Conservation (phyloP, 2,113 vertebrate species). For the Rhegmatorhina hoffmannsi region DNA sequence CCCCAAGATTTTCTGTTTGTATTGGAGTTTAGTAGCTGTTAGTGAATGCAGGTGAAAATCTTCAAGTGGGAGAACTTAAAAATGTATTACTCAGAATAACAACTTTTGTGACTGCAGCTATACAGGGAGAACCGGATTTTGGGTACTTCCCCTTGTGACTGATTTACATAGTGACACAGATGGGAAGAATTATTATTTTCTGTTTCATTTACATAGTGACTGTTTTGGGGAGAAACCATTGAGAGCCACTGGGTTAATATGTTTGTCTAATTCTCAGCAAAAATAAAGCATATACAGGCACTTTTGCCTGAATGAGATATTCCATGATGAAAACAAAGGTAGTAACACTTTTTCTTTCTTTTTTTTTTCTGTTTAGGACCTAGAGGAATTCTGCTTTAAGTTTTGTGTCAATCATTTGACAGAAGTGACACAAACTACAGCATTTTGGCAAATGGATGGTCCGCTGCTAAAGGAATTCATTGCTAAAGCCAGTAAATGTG, state of each 20-base stretch:
- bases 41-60: not conserved
- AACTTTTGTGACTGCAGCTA: not conserved
- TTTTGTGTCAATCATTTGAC: constrained; percentile 99
- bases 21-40: not conserved
- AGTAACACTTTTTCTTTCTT: constrained; percentile 34
- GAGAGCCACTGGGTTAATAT: not conserved
- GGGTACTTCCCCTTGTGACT: not conserved
- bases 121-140: not conserved
- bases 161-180: not conserved
- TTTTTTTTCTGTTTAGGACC: constrained; percentile 80
- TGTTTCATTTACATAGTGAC: not conserved
- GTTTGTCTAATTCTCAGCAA: not conserved
- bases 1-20: not conserved
- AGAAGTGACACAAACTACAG: constrained; percentile 92
- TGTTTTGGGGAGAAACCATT: not conserved
- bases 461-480: constrained; percentile 97
- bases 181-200: not conserved
- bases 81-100: not conserved
- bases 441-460: constrained; percentile 96
- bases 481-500: constrained; percentile 93
- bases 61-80: not conserved
- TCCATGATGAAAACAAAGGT: constrained; percentile 11
- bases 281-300: not conserved
- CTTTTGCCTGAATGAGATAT: not conserved
- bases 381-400: constrained; percentile 99